These are phyloP conservation scores for Lasius platythorax DNA, from an alignment of 2,888 invertebrate genomes.

Conservation along the genomic window DNA sequence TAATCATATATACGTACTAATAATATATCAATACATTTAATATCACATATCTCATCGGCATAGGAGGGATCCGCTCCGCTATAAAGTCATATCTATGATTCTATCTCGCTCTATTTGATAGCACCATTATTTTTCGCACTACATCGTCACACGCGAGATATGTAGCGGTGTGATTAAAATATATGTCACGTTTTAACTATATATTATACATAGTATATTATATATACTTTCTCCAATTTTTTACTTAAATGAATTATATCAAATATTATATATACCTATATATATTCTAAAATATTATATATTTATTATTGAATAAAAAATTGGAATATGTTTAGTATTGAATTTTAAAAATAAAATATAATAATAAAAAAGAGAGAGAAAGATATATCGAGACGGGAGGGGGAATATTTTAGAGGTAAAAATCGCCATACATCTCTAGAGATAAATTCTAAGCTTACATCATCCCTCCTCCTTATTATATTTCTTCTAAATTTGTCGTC, in stretches of 20 bases:
- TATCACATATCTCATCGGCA: neutral
- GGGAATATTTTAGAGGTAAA: neutral
- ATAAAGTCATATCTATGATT: slow-evolving; percentile 18
- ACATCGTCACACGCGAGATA: slow-evolving; percentile 10
- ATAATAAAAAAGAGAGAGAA: neutral
- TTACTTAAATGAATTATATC: neutral
- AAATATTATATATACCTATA: neutral
- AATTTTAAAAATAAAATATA: neutral
- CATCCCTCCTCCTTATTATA: neutral
- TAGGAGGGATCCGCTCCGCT: neutral
- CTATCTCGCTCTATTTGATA: slow-evolving; percentile 32
- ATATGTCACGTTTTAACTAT: neutral
- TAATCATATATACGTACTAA: too few relatives aligned
- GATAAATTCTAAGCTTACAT: neutral
- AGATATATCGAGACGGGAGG: neutral
- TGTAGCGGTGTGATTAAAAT: neutral
- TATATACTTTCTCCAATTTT: neutral
- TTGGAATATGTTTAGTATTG: neutral
- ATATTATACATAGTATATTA: neutral
- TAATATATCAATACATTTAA: slow-evolving; percentile 5
- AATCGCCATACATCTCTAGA: neutral
- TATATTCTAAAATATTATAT: slow-evolving; percentile 5
- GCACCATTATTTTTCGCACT: neutral
- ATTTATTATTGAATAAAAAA: neutral
- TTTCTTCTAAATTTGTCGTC: slow-evolving; percentile 15